Percentiles rank a stretch among this genome's conserved stretches.
Conservation (phyloP, 1,140 invertebrate genomes). For the Drosophila kohkoa region DNA sequence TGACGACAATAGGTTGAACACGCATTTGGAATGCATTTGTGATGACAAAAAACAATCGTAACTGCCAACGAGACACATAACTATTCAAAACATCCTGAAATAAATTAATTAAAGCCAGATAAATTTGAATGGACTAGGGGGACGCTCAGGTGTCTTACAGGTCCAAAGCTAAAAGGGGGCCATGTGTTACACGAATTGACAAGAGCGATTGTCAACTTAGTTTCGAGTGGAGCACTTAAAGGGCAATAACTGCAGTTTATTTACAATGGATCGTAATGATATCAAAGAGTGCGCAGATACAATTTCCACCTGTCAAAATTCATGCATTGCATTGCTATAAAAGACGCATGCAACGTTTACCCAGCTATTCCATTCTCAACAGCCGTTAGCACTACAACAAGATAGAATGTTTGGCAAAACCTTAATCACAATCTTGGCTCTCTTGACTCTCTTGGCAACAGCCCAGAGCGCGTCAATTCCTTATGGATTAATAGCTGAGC, state of each 20-base stretch:
- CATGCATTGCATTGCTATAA: conserved; percentile 6
- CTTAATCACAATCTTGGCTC: conserved; percentile 18
- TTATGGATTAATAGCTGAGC: conserved; percentile 27
- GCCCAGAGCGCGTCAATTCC: conserved; percentile 40
- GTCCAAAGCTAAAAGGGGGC: not conserved
- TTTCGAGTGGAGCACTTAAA: conserved; percentile 11
- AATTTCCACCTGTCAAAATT: not conserved
- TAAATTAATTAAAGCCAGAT: not conserved
- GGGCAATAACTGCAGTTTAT: conserved; percentile 6
- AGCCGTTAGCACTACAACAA: not conserved
- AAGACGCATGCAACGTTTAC: not conserved
- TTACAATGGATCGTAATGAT: conserved; percentile 15
- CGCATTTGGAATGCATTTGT: not conserved
- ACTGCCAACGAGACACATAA: not conserved
- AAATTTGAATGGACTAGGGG: conserved; percentile 1
- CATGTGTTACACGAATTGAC: not conserved
- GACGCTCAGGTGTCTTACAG: not conserved
- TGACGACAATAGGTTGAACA: not conserved
- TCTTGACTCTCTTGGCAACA: conserved; percentile 33
- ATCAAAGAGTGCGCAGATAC: conserved; percentile 1
- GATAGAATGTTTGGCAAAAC: conserved; percentile 14
- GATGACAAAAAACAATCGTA: not conserved
- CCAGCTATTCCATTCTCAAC: not conserved
- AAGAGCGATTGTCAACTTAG: conserved; percentile 5
- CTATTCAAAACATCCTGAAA: not conserved